Base-by-base conservation (phyloP, 2,888 invertebrate genomes). In the Drosophila paracracens region DNA sequence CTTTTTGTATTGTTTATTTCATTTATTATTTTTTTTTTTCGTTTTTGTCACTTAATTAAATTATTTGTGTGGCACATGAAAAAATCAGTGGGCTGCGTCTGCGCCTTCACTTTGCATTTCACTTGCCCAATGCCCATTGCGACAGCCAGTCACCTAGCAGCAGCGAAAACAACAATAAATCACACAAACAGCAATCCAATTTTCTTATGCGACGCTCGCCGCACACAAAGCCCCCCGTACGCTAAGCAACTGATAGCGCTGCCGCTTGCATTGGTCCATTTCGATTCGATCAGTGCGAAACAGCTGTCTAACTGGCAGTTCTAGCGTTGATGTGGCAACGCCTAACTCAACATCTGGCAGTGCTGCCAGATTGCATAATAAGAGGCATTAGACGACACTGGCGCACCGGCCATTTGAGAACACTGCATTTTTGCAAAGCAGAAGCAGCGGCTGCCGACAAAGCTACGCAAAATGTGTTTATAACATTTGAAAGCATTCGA, bases 81-180 rank as follows among this genome's bases (percentile, higher is more conserved):
- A 66, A 79, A 58, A 51, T 53, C 61, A 71, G 54, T 71, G 25
- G 57, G 74, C 43, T 76, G 81, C 79, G 73, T 54, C 74, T 81
- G 81, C 80, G 81, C 74, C 81, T 80, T 74, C 74, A 79, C 80
- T 78, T 71, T 71, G 64, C 78, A 73, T 65, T 77, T 76, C 65
- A 66, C 73, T 73, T 66, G 77, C 61, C 38, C 63, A 72, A 72
- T 66, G 72, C 63, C 48, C 63, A 63, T 67, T 69, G 54, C 54
- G 69, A 62, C 63, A 70, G 61, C 54, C 40, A 43, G 16, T 25
- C 50, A 29, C 7, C 25, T 18, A 66, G 38, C 43, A 25, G 35
- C 33, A 29, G 35, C 36, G 13, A 46, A 46, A 25, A 25, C 46
- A 46, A 46, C 46, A 46, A 46, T 52, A 72, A 67, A 69, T 67